Evolutionary conservation across 2,797 vertebrate genomes (phyloP).

Genomic region (Cottoperca gobio): DNA sequence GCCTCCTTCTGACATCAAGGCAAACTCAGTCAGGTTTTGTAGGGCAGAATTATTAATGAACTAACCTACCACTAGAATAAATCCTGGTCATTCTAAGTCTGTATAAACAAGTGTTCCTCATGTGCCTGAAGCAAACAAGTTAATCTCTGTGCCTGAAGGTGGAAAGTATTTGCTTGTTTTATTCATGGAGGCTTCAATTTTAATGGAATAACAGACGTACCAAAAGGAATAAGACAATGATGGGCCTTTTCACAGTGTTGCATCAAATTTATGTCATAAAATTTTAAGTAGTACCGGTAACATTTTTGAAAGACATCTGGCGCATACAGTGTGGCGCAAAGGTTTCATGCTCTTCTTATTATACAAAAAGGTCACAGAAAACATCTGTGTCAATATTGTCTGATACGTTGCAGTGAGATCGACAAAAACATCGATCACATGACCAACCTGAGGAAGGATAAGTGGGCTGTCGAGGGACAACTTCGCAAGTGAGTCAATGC

Average conservation of each 20-base stretch:
- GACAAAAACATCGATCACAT: constrained; percentile 98
- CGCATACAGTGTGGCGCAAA: constrained; percentile 24
- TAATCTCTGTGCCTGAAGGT: constrained; percentile 11
- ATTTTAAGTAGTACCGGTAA: constrained; percentile 53
- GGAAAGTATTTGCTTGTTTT: constrained; percentile 45
- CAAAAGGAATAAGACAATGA: constrained; percentile 54
- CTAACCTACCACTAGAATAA: background rate
- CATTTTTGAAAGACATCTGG: constrained; percentile 55
- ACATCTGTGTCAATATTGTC: constrained; percentile 16
- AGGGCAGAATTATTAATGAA: background rate
- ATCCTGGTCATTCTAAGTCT: background rate
- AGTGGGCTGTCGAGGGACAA: constrained; percentile 94
- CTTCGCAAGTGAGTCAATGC: constrained; percentile 93
- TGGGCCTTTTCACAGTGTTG: constrained; percentile 70
- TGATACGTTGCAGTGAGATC: constrained; percentile 91
- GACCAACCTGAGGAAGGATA: constrained; percentile 96
- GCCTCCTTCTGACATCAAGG: background rate
- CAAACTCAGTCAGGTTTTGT: background rate
- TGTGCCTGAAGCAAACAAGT: background rate
- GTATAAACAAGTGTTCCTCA: constrained; percentile 7
- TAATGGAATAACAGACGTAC: constrained; percentile 39
- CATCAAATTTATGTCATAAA: constrained; percentile 62
- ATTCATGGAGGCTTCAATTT: constrained; percentile 49
- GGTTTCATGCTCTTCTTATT: background rate
- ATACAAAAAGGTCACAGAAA: constrained; percentile 20